A percentile compares a stretch with the other conserved stretches of the same genome.
Conservation (phyloP, 2,113 vertebrate genomes). For the Elanoides forficatus region DNA sequence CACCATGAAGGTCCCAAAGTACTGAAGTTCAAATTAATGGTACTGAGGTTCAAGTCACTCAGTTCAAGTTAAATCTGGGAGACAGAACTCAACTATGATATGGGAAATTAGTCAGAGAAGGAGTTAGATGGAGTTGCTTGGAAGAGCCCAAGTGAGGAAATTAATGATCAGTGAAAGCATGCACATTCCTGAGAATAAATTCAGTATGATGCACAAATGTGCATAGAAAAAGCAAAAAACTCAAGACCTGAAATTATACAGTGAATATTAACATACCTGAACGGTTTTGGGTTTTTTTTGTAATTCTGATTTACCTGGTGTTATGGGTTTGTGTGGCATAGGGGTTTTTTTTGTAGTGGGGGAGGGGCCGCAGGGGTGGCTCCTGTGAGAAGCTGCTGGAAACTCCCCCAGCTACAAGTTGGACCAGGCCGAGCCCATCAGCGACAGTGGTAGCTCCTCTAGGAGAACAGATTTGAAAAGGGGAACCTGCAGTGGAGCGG, state of each 20-base stretch:
- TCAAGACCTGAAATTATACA: not conserved
- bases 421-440: too few relatives aligned
- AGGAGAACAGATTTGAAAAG: too few relatives aligned
- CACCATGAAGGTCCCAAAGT: not conserved
- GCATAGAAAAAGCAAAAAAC: not conserved
- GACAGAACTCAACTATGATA: not conserved
- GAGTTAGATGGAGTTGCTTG: not conserved
- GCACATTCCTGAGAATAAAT: not conserved
- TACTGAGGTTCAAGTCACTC: not conserved
- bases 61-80: not conserved
- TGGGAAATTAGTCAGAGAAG: not conserved
- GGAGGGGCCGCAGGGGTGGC: too few relatives aligned
- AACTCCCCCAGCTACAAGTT: too few relatives aligned
- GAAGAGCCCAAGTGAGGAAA: not conserved
- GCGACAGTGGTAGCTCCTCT: too few relatives aligned
- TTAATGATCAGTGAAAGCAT: not conserved
- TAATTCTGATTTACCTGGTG: not conserved
- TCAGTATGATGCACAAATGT: not conserved
- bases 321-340: too few relatives aligned
- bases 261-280: not conserved
- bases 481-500: too few relatives aligned
- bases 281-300: not conserved
- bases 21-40: not conserved
- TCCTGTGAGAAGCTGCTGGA: too few relatives aligned
- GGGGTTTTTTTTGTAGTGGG: too few relatives aligned